Percentiles rank a stretch among this genome's conserved stretches.
These are phyloP conservation scores for Alligator sinensis DNA, from an alignment of 2,113 vertebrate species.

Conservation along the genomic window DNA sequence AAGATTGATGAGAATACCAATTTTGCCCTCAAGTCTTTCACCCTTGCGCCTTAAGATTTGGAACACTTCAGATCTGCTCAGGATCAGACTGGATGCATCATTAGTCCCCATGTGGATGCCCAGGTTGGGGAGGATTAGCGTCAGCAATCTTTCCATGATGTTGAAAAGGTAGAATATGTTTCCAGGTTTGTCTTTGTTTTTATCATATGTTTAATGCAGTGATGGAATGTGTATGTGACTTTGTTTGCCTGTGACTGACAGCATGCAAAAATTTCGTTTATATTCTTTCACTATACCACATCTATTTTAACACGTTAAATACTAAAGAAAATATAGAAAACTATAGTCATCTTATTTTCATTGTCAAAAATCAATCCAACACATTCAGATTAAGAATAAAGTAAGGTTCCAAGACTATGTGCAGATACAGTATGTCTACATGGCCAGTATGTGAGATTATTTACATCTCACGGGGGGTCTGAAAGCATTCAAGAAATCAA, in stretches of 20 bases:
- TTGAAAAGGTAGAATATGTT: background rate
- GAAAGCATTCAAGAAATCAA: background rate
- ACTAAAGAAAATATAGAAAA: slow-evolving; percentile 34
- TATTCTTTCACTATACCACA: background rate
- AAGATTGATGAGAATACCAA: background rate
- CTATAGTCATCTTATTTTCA: slow-evolving; percentile 27
- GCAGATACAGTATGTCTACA: slow-evolving; percentile 39
- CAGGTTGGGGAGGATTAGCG: background rate
- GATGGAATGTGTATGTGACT: background rate
- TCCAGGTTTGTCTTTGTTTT: background rate
- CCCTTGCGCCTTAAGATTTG: no score
- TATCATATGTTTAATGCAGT: background rate
- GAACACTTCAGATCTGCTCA: no score
- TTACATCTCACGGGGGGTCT: slow-evolving; percentile 20
- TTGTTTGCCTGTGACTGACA: background rate
- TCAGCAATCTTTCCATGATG: background rate
- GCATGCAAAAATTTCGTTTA: background rate
- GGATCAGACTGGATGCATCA: no score
- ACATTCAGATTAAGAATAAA: background rate
- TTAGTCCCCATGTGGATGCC: no score
- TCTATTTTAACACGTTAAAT: background rate
- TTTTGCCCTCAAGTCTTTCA: no score
- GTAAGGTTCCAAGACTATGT: background rate
- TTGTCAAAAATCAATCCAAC: background rate
- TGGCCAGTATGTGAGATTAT: slow-evolving; percentile 16